These are phyloP conservation scores for Trichacis sp. DNA, from an alignment of 2,888 invertebrate genomes.

Conservation along the genomic window DNA sequence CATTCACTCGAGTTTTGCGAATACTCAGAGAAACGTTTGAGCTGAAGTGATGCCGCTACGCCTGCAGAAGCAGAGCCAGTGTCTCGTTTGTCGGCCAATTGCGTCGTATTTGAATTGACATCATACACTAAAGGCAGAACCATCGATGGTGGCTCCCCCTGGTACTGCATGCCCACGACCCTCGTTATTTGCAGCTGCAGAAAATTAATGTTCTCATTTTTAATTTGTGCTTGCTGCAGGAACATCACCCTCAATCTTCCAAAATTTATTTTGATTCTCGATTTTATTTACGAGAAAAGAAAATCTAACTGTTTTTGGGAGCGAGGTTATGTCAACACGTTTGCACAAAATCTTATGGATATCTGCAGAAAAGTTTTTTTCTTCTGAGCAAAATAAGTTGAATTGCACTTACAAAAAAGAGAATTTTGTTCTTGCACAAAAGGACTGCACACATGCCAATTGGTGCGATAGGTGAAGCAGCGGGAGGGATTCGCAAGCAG, in stretches of 20 bases:
- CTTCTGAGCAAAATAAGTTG: too few species aligned
- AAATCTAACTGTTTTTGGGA: too few species aligned
- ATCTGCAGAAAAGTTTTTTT: too few species aligned
- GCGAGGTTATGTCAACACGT: too few species aligned
- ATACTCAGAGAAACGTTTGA: conserved; percentile 83
- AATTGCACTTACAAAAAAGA: conserved; percentile 92
- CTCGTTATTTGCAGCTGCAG: conserved; percentile 82
- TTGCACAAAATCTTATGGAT: too few species aligned
- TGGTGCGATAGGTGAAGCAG: conserved; percentile 78
- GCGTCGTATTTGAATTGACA: conserved; percentile 85
- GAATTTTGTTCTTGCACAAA: conserved; percentile 86
- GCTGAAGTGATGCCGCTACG: conserved; percentile 75
- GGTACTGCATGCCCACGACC: conserved; percentile 72
- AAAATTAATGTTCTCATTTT: too few species aligned
- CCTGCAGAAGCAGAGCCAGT: conserved; percentile 73
- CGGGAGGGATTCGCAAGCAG: conserved; percentile 92
- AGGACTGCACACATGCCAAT: conserved; percentile 78
- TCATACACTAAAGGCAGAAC: conserved; percentile 93
- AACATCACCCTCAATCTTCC: too few species aligned
- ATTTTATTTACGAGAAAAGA: too few species aligned
- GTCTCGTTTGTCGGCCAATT: conserved; percentile 87
- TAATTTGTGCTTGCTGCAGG: too few species aligned
- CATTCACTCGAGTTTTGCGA: conserved; percentile 78
- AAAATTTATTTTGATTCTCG: too few species aligned
- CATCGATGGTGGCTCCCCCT: conserved; percentile 79